Conservation (phyloP, 2,888 invertebrate species). For the Lissonota sp. region DNA sequence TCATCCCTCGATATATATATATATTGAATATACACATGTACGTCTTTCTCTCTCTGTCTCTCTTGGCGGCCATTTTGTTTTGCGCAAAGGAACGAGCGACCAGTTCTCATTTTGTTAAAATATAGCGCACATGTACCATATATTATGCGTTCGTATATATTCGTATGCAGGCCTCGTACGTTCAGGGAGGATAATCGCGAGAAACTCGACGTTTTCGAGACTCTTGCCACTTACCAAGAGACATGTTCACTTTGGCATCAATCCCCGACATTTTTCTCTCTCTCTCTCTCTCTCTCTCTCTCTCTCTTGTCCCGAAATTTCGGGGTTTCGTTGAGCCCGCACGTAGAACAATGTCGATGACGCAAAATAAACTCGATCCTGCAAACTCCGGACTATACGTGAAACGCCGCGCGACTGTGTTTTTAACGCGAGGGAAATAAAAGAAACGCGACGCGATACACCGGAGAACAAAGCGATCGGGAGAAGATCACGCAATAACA, state of each 20-base stretch:
- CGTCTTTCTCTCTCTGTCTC: slow-evolving; percentile 22
- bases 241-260: slow-evolving; percentile 83
- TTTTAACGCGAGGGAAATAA: neutral
- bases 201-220: slow-evolving; percentile 72
- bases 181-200: slow-evolving; percentile 77
- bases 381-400: neutral
- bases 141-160: neutral
- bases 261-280: slow-evolving; percentile 78
- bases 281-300: slow-evolving; percentile 9
- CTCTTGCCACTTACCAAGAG: slow-evolving; percentile 82
- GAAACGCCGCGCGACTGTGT: neutral
- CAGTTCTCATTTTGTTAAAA: neutral
- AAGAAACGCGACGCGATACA: neutral
- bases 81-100: slow-evolving; percentile 43
- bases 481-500: neutral
- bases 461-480: neutral
- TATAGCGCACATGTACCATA: slow-evolving; percentile 8
- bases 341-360: neutral
- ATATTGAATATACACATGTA: neutral
- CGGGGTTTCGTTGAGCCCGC: neutral
- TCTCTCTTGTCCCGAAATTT: neutral
- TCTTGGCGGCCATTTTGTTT: slow-evolving; percentile 55
- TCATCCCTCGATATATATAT: slow-evolving; percentile 23
- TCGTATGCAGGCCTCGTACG: slow-evolving; percentile 72
- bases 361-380: neutral